Evolutionary conservation across 2,888 invertebrate species (phyloP).

Genomic region (Psylliodes chrysocephalus): DNA sequence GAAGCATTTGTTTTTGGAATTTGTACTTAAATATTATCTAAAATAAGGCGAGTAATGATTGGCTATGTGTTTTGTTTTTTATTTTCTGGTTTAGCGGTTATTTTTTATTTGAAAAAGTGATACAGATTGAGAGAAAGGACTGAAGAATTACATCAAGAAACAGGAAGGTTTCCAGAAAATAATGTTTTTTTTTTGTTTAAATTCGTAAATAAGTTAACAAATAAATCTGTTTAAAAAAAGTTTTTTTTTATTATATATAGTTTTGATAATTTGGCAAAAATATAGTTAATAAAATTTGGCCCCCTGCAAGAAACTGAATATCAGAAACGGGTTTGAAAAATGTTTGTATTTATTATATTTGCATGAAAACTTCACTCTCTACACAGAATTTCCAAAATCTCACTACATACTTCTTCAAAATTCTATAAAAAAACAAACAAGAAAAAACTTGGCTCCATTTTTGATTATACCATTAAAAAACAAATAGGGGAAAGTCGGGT

Average conservation of each 20-base stretch:
- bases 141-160: constrained; percentile 53
- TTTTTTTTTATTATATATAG: constrained; percentile 16
- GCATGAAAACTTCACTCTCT: too few species aligned
- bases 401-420: too few species aligned
- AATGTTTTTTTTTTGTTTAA: constrained; percentile 29
- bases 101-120: constrained; percentile 21
- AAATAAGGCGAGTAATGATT: constrained; percentile 4
- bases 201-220: constrained; percentile 22
- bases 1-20: constrained; percentile 1
- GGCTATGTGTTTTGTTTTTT: constrained; percentile 7
- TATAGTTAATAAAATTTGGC: too few species aligned
- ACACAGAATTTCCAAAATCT: too few species aligned
- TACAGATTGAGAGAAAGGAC: constrained; percentile 47
- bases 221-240: constrained; percentile 25
- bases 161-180: constrained; percentile 40
- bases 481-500: too few species aligned
- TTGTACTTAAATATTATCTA: constrained; percentile 24
- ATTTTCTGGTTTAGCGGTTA: constrained; percentile 32
- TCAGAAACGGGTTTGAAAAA: too few species aligned
- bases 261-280: not conserved
- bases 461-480: too few species aligned
- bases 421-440: too few species aligned
- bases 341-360: too few species aligned
- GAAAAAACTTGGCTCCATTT: too few species aligned
- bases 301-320: too few species aligned